Evolutionary conservation across 2,797 vertebrate genomes (phyloP), one percentile per base, ranked within the genome.

Genomic region (Acipenser oxyrinchus): DNA sequence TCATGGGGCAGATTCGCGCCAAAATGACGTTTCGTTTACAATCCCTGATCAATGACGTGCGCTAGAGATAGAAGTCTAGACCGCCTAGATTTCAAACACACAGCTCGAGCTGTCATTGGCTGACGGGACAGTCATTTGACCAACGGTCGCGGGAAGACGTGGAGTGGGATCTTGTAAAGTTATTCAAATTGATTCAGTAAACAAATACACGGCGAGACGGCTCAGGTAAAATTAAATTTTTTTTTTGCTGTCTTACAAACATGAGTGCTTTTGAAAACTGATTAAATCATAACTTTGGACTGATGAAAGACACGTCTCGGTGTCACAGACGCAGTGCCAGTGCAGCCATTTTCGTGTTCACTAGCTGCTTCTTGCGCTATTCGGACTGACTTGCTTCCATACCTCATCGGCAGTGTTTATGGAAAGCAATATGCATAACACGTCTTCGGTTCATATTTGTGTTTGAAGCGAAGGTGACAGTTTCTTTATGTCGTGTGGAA

Each of bases 91-190:
- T 95, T 94, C 83, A 93, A 94, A 93, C 82, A 67, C 63, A 0
- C 18, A 7, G 59, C 18, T 1, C 48, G 12, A 50, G 50, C 67
- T 74, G 76, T 81, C 79, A 95, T 92, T 93, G 91, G 88, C 68
- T 60, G 70, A 51, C 0, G 15, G 0, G 1, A 0, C 1, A 10
- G n/a, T 65, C 92, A 91, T 73, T 83, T 94, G 94, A 89, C 77
- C 90, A 98, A 98, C 95, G 94, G 95, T 95, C 93, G 95, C 94
- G 93, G 92, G 93, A 95, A 95, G 92, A 87, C 77, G 81, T 83
- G 76, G 73, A 86, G 79, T 82, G 70, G 66, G 67, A 62, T 13
- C 66, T 6, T 4, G 62, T 64, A 68, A 57, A 66, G 75, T 72
- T 77, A 79, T 82, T 86, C 77, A 78, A 83, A 84, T 66, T 59